phyloP scores from a whole-genome alignment of 1,140 invertebrate species.

The Drosophila sproati region DNA sequence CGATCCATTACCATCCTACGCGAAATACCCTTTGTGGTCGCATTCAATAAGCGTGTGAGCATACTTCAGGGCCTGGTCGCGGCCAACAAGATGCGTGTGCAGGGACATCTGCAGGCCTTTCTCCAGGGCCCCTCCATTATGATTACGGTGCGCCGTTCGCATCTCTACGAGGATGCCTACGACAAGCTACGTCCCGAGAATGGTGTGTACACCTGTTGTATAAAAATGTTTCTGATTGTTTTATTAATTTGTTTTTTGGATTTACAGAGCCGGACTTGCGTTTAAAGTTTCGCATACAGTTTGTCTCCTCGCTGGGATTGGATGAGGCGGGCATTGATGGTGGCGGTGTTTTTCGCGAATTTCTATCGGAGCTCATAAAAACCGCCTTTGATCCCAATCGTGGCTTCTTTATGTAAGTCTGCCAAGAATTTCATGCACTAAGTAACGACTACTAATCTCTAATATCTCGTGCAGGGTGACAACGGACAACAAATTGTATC shows the following conservation, averaged over 20 bases:
- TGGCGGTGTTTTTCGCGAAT: conserved; percentile 96
- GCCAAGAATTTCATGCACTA: neutral
- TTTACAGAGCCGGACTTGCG: conserved; percentile 93
- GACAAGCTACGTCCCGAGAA: conserved; percentile 96
- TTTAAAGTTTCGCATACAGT: conserved; percentile 93
- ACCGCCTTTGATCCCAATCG: conserved; percentile 98
- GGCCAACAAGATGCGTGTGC: conserved; percentile 85
- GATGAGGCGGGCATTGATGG: conserved; percentile 99
- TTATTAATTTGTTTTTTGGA: conserved; percentile 3
- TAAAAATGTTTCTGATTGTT: neutral
- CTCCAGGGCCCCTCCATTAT: conserved; percentile 91
- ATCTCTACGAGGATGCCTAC: conserved; percentile 98
- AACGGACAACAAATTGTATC: conserved; percentile 96
- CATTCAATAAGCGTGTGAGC: conserved; percentile 94
- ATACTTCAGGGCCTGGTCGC: conserved; percentile 91
- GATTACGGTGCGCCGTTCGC: conserved; percentile 93
- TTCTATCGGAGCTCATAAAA: conserved; percentile 95
- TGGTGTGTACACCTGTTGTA: conserved; percentile 85
- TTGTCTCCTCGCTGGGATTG: conserved; percentile 94
- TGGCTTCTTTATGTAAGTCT: conserved; percentile 91
- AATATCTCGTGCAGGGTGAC: conserved; percentile 87
- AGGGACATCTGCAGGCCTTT: conserved; percentile 90
- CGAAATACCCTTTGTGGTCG: conserved; percentile 96
- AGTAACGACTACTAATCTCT: neutral
- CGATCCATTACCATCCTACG: conserved; percentile 94